Percentiles rank a stretch among this genome's conserved stretches.
These are phyloP conservation scores for Drosophila infuscata DNA, from an alignment of 2,888 invertebrate species.

Conservation along the genomic window DNA sequence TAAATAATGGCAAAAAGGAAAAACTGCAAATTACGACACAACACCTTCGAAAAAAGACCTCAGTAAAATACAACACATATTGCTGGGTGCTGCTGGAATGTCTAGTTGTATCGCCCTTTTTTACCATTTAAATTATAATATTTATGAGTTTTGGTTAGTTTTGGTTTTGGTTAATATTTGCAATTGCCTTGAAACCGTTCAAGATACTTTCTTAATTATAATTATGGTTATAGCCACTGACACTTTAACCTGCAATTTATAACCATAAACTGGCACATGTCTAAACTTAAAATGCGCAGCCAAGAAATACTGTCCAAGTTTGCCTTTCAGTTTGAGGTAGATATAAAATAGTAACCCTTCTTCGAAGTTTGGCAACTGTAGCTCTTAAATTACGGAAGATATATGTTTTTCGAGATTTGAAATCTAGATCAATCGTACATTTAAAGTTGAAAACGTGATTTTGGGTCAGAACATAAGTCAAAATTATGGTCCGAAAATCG, in stretches of 20 bases:
- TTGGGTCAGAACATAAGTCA: no score
- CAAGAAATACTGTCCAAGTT: no score
- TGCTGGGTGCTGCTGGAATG: constrained; percentile 77
- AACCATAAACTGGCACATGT: background rate
- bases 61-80: constrained; percentile 71
- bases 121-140: constrained; percentile 26
- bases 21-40: constrained; percentile 78
- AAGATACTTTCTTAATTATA: background rate
- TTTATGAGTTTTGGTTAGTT: background rate
- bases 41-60: constrained; percentile 80
- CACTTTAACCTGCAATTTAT: background rate
- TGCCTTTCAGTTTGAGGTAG: no score
- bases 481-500: no score
- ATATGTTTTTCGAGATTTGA: no score
- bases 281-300: background rate
- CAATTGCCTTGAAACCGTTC: background rate
- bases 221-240: background rate
- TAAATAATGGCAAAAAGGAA: constrained; percentile 64
- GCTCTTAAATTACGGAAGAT: no score
- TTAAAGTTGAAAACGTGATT: no score
- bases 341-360: no score
- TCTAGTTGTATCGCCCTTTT: constrained; percentile 78
- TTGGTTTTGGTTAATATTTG: constrained; percentile 14
- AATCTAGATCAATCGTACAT: no score
- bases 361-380: no score